phyloP scores from a whole-genome alignment of 2,888 invertebrate species.

The Petrolisthes cinctipes region DNA sequence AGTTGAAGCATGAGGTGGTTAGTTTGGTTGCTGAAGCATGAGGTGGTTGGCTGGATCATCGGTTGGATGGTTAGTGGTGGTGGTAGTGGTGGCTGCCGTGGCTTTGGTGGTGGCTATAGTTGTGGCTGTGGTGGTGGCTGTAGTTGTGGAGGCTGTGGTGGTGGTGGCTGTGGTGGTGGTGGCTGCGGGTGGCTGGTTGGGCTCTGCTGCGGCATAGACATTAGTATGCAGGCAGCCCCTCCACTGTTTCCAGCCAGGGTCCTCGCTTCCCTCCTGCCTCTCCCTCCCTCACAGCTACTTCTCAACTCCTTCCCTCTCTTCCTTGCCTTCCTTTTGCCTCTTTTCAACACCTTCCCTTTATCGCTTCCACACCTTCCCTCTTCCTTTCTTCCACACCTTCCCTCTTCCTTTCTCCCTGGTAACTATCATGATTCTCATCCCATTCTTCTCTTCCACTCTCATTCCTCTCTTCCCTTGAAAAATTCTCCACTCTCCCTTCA shows the following conservation, averaged over 20 bases:
- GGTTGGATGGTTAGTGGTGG: no score
- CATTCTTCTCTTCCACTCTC: neutral
- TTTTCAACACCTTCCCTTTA: neutral
- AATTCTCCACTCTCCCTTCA: neutral
- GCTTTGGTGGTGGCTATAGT: no score
- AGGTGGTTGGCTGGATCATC: no score
- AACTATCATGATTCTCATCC: neutral
- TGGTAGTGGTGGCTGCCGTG: no score
- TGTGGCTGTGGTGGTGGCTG: neutral
- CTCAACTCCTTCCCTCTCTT: conserved; percentile 3
- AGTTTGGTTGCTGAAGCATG: no score
- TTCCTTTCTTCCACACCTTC: neutral
- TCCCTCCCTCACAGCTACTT: neutral
- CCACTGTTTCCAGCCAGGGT: conserved; percentile 1
- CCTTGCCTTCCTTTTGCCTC: neutral
- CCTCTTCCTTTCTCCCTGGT: neutral
- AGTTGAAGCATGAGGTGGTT: no score
- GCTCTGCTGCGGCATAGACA: neutral
- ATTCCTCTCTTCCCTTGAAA: neutral
- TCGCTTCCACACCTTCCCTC: neutral
- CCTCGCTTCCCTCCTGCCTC: neutral
- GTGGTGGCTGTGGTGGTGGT: neutral
- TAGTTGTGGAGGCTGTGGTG: neutral
- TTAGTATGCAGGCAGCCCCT: conserved; percentile 4
- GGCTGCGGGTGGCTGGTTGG: neutral